phyloP scores from a whole-genome alignment of 2,797 vertebrate species.

The Neomorphus geoffroyi region DNA sequence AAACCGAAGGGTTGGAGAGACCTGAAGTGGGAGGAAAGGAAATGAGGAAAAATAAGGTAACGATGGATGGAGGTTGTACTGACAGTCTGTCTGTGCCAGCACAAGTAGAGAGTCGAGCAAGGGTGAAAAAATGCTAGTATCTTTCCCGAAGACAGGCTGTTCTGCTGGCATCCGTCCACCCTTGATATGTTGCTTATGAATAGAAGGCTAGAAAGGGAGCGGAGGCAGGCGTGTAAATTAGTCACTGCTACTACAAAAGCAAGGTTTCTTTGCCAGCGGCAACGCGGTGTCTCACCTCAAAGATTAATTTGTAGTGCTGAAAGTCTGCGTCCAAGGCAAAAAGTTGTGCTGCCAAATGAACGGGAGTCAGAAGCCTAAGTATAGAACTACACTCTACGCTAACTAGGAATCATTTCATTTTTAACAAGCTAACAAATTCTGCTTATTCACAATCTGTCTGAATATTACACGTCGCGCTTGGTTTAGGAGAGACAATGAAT shows the following conservation, averaged over 20 bases:
- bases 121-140: constrained; percentile 41
- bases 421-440: neutral
- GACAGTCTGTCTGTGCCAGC: constrained; percentile 47
- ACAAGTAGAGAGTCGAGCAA: constrained; percentile 22
- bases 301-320: neutral
- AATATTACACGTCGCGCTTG: neutral
- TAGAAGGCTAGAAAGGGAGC: constrained; percentile 31
- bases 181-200: constrained; percentile 46
- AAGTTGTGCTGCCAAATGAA: neutral
- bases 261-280: constrained; percentile 1
- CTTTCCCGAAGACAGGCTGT: constrained; percentile 59
- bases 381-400: neutral
- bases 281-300: neutral
- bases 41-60: constrained; percentile 31
- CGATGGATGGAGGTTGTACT: neutral
- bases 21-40: neutral
- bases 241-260: constrained; percentile 64
- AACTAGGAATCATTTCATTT: neutral
- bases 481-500: neutral
- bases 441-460: neutral
- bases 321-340: neutral
- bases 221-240: constrained; percentile 33
- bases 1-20: neutral
- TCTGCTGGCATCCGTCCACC: constrained; percentile 48
- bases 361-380: neutral